A percentile compares a stretch with the other conserved stretches of the same genome.
These are phyloP conservation scores for Antigone vipio DNA, from an alignment of 2,113 vertebrate species.

Conservation along the genomic window DNA sequence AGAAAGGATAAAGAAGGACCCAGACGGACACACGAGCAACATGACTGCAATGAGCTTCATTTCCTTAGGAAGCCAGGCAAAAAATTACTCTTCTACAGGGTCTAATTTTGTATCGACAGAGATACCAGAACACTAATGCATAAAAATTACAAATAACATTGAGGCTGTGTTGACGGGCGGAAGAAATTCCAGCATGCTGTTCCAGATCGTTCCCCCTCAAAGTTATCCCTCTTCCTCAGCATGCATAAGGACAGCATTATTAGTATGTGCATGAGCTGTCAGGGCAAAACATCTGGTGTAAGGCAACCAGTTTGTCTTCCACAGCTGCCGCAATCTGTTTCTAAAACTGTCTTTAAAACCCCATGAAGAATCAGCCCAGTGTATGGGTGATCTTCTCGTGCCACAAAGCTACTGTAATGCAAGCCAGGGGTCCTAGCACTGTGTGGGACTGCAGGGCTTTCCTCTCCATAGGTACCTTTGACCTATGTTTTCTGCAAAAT, in stretches of 20 bases:
- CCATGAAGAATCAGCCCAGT: not conserved
- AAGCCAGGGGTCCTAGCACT: not conserved
- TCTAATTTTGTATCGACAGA: not conserved
- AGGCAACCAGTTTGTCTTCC: not conserved
- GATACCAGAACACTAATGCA: not conserved
- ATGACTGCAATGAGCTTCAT: not conserved
- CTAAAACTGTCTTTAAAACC: not conserved
- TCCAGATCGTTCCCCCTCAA: not conserved
- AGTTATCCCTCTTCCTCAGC: not conserved
- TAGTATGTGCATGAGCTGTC: slow-evolving; percentile 5
- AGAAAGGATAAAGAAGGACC: not conserved
- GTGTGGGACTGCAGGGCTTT: not conserved
- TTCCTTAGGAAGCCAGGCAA: slow-evolving; percentile 20
- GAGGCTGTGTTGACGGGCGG: not conserved
- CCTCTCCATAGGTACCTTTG: not conserved
- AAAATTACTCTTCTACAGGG: not conserved
- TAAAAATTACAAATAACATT: not conserved
- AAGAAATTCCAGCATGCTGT: not conserved
- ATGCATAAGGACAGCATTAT: not conserved
- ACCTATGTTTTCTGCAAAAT: not conserved
- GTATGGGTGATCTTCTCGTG: not conserved
- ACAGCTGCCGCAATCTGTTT: slow-evolving; percentile 26
- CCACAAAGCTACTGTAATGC: not conserved
- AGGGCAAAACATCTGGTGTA: slow-evolving; percentile 19
- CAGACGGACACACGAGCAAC: not conserved